Base-by-base conservation (phyloP, 2,888 invertebrate genomes). In the Troides helena region DNA sequence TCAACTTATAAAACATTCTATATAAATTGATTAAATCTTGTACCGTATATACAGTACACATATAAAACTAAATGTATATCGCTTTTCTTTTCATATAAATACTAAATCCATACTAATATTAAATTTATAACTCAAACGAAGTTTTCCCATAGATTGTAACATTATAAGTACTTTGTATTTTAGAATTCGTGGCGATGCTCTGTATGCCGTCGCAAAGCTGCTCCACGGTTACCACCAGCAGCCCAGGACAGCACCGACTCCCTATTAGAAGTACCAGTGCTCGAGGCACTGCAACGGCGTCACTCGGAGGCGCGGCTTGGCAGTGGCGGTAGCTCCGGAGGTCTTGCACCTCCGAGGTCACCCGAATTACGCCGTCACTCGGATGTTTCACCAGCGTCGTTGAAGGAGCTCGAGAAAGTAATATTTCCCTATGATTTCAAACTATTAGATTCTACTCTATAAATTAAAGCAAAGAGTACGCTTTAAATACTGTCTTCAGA, bases 341-440 rank as follows among this genome's bases (percentile, higher is more conserved):
- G 95, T 2, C 90, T 97, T 46, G 97, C 96, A n/a, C 97, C 97
- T 17, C 97, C 97, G 0, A 94, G 97, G 71, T 97, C 96, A 72
- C 97, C 97, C 0, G 97, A 97, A 81, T 89, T 97, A 12, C 93
- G 97, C 25, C 90, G 97, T 56, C 97, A 97, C 83, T 97, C 97
- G 1, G 97, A 97, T 82, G 97, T 97, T 2, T 97, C 97, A 17
- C 97, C 97, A 18, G 97, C 97, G 3, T 97, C 97, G 57, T 92
- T 97, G 62, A 97, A 97, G 83, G 97, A 97, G 85, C 93, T 97
- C n/a, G 97, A 97, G 89, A 96, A 97, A 94, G 97, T 97, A 94
- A 92, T 89, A 83, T 82, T 78, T 76, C 74, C 73, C 39, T 62
- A 56, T 58, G n/a, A 25, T 58, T 58, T 23, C 10, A 14, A 56